A percentile compares a stretch with the other conserved stretches of the same genome.
Conservation (phyloP, 1,140 invertebrate species). For the Ladona fulva region DNA sequence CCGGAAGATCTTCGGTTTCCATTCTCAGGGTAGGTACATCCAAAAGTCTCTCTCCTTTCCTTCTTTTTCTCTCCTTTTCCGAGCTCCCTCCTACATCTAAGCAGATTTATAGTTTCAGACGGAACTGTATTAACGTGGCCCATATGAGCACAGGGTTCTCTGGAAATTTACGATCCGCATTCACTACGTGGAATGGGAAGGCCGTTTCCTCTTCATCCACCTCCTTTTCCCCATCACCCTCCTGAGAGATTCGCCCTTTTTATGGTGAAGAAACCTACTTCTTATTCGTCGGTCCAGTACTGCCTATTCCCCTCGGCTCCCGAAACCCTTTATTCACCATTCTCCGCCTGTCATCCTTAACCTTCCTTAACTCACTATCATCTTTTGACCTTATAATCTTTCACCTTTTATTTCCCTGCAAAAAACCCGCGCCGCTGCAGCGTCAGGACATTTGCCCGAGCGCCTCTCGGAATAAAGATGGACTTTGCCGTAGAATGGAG, state of each 20-base stretch:
- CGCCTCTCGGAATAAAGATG: no score
- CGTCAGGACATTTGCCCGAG: no score
- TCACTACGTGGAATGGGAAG: not conserved
- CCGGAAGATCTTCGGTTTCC: not conserved
- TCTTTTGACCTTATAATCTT: no score
- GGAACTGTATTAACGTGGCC: not conserved
- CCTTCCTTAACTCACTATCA: no score
- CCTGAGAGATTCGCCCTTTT: not conserved
- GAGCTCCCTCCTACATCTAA: not conserved
- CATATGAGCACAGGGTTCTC: not conserved
- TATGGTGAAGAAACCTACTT: no score
- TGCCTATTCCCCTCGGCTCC: no score
- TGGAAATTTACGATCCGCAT: not conserved
- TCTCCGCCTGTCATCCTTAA: no score
- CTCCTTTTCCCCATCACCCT: not conserved
- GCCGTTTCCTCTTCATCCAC: not conserved
- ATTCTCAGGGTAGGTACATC: not conserved
- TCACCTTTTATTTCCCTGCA: no score
- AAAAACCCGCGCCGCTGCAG: no score
- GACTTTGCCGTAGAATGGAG: no score
- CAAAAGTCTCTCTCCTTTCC: not conserved
- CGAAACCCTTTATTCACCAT: no score
- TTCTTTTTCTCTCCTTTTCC: not conserved
- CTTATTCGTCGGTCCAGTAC: no score
- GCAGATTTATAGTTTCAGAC: constrained; percentile 3